Evolutionary conservation across 2,797 vertebrate species (phyloP), one percentile per base, ranked within the genome.

Genomic region (Micromesistius poutassou): DNA sequence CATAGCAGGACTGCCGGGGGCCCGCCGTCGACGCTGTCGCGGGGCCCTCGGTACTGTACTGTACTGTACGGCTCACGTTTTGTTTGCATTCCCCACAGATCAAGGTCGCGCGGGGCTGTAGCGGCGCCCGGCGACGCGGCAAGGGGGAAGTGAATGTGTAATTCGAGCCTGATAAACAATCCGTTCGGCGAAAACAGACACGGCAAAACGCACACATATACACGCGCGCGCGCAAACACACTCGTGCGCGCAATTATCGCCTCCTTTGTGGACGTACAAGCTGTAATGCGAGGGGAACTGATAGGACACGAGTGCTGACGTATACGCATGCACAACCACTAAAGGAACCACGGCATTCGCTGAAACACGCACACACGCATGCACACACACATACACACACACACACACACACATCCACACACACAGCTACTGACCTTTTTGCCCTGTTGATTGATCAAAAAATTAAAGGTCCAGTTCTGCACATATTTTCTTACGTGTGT

Each of bases 31-130:
- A 30, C 55, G n/a, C 82, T 0, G 50, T 14, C 13, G 38, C 38
- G 2, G 42, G 42, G 42, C 87, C 83, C 87, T 89, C 83, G 88
- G 88, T 81, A 86, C 87, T 87, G 90, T 80, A 79, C 83, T 87
- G 88, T 81, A 86, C 87, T 87, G 90, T 80, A 79, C 83, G 0
- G 62, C 62, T 68, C 7, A 68, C 85, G 83, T 91, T 91, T 89
- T 89, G 87, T 92, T 91, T 93, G 89, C 90, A 88, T 91, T 92
- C 90, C 87, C 80, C n/a, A 19, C 77, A 82, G 86, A 90, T 90
- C 91, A 91, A 91, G 90, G 92, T 90, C 89, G 89, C 85, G 79
- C 25, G 30, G 46, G 50, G 78, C 87, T 84, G 79, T 79, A 73
- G 84, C 84, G 85, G 68, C 83, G 80, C 77, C 42, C 0, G 31